Evolutionary conservation across 2,113 vertebrate species (phyloP).

Genomic region (Mastomys coucha): DNA sequence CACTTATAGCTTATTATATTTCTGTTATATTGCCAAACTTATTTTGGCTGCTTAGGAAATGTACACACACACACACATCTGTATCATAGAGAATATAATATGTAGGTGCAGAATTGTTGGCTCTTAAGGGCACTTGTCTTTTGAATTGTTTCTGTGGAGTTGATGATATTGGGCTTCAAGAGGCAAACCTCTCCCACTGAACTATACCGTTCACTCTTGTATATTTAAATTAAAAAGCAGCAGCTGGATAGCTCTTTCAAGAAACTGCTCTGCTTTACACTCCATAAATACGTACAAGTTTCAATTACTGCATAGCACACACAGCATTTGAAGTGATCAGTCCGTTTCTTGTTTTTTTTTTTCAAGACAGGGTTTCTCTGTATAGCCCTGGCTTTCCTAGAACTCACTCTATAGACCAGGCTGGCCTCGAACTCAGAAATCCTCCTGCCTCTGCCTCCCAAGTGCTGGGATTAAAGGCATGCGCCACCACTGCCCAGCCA

Average conservation of each 20-base stretch:
- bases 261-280: background rate
- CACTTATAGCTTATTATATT: background rate
- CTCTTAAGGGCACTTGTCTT: background rate
- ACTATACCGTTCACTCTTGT: background rate
- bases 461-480: no score
- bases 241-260: background rate
- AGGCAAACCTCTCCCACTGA: background rate
- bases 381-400: background rate
- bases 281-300: background rate
- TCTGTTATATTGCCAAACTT: background rate
- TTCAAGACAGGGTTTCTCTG: background rate
- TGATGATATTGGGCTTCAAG: background rate
- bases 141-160: background rate
- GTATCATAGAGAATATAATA: background rate
- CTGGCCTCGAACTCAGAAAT: no score
- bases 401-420: no score
- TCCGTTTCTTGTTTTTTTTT: background rate
- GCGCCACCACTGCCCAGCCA: no score
- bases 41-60: background rate
- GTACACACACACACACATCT: no score
- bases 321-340: background rate
- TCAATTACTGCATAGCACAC: background rate
- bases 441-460: no score
- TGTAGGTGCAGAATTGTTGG: background rate
- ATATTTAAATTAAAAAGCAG: background rate